Evolutionary conservation across 2,888 invertebrate species (phyloP), one percentile per base, ranked within the genome.

Genomic region (Drosophila kambysellisi): DNA sequence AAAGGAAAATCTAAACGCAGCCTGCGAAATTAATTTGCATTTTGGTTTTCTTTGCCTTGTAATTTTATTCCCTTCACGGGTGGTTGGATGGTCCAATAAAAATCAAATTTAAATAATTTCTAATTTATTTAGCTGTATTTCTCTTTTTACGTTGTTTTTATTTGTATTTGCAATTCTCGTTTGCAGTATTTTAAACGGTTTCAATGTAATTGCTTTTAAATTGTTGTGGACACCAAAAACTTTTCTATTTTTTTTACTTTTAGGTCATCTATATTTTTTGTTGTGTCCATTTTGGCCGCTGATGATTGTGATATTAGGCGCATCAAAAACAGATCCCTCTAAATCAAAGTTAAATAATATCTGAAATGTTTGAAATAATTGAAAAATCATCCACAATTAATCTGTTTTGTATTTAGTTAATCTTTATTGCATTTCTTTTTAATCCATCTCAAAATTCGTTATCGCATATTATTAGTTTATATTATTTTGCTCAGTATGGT

Each of bases 21-120:
- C 68, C 70, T 90, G 83, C 65, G 87, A 88, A 86, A 90, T 87
- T 90, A 90, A 87, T 87, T 87, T 90, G 82, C 82, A 90, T 90
- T 82, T 90, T 61, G 70, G 67, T 70, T 69, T 68, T 54, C 29
- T 57, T 70, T 66, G 20, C 53, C 43, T 58, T 85, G 74, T 81
- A 79, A 79, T 71, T 37, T 68, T 53, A 39, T 63, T 58, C 25
- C 54, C 12, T 35, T 51, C 25, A 46, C 25, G 46, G 25, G 15
- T 29, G 46, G 46, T 15, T 70, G 64, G 48, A 29, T 15, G 33
- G 20, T 33, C 58, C 74, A 89, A 90, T 89, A 79, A 86, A 86
- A 86, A 90, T 85, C 76, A 88, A 88, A 86, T 90, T 90, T 90
- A 68, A 82, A 86, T 83, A 85, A 85, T 86, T 88, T 82, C 73